Evolutionary conservation across 2,888 invertebrate species (phyloP).

Genomic region (Ceraclea dissimilis): DNA sequence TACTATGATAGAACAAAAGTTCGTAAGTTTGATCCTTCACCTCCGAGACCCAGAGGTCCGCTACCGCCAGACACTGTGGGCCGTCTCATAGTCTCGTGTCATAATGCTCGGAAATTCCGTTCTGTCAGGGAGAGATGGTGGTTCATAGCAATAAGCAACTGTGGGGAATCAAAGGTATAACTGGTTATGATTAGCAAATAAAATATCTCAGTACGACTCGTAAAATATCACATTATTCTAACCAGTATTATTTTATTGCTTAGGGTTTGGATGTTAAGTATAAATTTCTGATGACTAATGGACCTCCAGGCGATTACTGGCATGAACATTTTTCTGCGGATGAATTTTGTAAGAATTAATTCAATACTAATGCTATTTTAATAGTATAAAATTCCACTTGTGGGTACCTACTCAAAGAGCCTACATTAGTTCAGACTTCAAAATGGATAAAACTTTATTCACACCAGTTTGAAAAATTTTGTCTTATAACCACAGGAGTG

Average conservation of each 20-base stretch:
- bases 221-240: background rate
- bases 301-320: slow-evolving; percentile 71
- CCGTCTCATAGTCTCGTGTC: slow-evolving; percentile 48
- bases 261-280: slow-evolving; percentile 74
- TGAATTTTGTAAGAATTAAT: slow-evolving; percentile 76
- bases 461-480: no score
- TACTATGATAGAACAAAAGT: slow-evolving; percentile 9
- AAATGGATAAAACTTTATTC: no score
- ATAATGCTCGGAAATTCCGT: slow-evolving; percentile 62
- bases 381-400: no score
- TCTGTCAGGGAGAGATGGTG: slow-evolving; percentile 88
- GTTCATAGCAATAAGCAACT: slow-evolving; percentile 84
- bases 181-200: no score
- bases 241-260: background rate
- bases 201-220: background rate
- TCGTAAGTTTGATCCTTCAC: slow-evolving; percentile 20
- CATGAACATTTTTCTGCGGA: slow-evolving; percentile 90
- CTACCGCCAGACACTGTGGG: slow-evolving; percentile 15
- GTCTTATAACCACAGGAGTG: background rate
- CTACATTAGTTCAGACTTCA: no score
- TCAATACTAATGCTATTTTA: no score
- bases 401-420: no score
- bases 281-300: slow-evolving; percentile 83
- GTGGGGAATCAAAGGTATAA: slow-evolving; percentile 56
- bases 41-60: slow-evolving; percentile 29